phyloP scores from a whole-genome alignment of 2,797 vertebrate genomes.

The Sebastes iracundus region DNA sequence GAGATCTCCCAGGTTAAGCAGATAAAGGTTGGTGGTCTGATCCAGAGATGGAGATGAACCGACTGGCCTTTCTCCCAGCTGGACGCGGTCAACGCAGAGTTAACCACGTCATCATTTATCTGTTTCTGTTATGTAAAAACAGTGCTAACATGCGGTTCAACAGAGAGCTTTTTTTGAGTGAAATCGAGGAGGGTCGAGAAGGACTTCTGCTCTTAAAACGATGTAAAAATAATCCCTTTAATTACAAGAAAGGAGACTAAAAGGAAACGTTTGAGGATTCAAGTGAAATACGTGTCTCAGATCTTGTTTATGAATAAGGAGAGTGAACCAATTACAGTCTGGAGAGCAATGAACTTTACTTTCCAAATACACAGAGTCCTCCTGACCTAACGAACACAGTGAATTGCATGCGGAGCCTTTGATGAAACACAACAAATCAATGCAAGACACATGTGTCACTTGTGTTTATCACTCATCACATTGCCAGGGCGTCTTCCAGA shows the following conservation, averaged over 20 bases:
- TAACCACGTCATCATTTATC: not conserved
- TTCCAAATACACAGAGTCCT: constrained; percentile 13
- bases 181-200: not conserved
- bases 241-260: not conserved
- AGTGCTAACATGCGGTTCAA: not conserved
- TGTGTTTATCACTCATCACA: not conserved
- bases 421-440: constrained; percentile 11
- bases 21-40: constrained; percentile 39
- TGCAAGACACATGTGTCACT: not conserved
- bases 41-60: constrained; percentile 20
- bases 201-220: not conserved
- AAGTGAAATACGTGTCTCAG: not conserved
- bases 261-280: constrained; percentile 14
- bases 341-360: constrained; percentile 25
- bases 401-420: not conserved
- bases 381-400: not conserved
- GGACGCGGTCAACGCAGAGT: not conserved
- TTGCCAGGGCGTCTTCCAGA: not conserved
- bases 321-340: not conserved
- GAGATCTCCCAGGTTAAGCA: constrained; percentile 40
- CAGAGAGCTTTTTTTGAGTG: not conserved
- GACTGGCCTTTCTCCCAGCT: constrained; percentile 1
- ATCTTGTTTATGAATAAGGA: constrained; percentile 33
- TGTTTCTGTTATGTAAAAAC: constrained; percentile 3
- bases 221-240: not conserved